phyloP scores from a whole-genome alignment of 2,888 invertebrate genomes.

The Seira ritae region DNA sequence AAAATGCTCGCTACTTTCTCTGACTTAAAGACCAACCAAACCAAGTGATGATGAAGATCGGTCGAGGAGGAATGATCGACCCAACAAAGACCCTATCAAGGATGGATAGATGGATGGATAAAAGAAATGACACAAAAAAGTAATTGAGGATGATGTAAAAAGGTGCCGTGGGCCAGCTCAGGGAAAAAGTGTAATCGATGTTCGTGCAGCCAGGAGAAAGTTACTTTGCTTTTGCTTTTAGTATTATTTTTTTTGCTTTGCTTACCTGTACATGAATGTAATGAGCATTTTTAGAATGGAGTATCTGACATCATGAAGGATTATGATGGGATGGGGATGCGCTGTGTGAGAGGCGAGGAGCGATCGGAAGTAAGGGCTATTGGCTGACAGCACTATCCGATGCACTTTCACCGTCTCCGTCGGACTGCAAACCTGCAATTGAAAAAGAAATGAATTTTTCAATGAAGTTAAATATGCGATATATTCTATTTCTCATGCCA shows the following conservation, averaged over 20 bases:
- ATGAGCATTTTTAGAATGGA: conserved; percentile 72
- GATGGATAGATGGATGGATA: no score
- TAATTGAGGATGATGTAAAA: no score
- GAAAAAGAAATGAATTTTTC: no score
- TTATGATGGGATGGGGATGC: conserved; percentile 73
- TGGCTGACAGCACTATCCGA: conserved; percentile 72
- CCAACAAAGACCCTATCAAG: no score
- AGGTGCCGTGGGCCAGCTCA: no score
- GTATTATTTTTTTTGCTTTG: no score
- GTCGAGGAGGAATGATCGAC: no score
- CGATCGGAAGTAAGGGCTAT: conserved; percentile 71
- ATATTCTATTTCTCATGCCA: conserved; percentile 18
- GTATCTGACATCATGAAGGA: conserved; percentile 72
- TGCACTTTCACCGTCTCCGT: conserved; percentile 72
- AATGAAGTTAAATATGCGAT: conserved; percentile 17
- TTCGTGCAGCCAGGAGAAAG: no score
- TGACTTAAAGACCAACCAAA: not conserved
- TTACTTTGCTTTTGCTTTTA: no score
- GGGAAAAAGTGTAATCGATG: no score
- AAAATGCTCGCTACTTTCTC: not conserved
- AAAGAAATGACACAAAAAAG: no score
- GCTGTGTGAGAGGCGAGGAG: conserved; percentile 70
- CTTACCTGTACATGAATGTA: conserved; percentile 73
- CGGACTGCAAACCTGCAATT: conserved; percentile 70
- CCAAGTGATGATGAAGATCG: no score